Percentiles rank a stretch among this genome's conserved stretches.
These are phyloP conservation scores for Apistogramma diplotaenia DNA, from an alignment of 2,113 vertebrate species.

Conservation along the genomic window DNA sequence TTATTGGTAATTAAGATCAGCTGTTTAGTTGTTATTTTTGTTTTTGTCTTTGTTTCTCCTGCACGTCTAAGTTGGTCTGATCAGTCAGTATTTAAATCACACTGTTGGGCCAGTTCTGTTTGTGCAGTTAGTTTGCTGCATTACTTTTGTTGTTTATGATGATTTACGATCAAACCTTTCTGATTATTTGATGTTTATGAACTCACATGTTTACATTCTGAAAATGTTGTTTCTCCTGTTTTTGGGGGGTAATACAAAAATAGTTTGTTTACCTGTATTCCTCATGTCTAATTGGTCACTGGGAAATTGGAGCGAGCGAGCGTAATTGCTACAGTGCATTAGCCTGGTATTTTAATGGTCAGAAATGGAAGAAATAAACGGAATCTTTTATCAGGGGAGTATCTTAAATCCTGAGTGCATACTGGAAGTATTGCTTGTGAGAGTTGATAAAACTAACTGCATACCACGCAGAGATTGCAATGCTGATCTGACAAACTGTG, in stretches of 20 bases:
- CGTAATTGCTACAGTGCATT: neutral
- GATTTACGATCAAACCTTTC: neutral
- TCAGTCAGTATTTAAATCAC: neutral
- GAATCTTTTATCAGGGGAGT: neutral
- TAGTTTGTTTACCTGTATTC: neutral
- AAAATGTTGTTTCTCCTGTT: too few species aligned
- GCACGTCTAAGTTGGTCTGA: neutral
- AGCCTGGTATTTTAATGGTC: neutral
- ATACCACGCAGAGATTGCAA: neutral
- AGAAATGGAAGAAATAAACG: neutral
- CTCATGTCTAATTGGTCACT: neutral
- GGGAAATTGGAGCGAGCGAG: neutral
- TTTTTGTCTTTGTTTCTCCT: neutral
- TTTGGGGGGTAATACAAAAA: neutral
- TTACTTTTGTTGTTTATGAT: neutral
- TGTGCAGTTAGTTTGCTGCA: neutral
- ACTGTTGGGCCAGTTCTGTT: neutral
- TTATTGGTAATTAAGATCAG: neutral
- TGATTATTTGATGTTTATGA: neutral
- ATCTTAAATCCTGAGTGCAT: neutral
- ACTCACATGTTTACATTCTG: neutral
- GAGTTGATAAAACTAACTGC: neutral
- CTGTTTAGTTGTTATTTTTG: neutral
- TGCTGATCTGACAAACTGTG: neutral
- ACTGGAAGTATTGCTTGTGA: neutral